Evolutionary conservation across 2,888 invertebrate genomes (phyloP), one percentile per base, ranked within the genome.

Genomic region (Campaea margaritaria): DNA sequence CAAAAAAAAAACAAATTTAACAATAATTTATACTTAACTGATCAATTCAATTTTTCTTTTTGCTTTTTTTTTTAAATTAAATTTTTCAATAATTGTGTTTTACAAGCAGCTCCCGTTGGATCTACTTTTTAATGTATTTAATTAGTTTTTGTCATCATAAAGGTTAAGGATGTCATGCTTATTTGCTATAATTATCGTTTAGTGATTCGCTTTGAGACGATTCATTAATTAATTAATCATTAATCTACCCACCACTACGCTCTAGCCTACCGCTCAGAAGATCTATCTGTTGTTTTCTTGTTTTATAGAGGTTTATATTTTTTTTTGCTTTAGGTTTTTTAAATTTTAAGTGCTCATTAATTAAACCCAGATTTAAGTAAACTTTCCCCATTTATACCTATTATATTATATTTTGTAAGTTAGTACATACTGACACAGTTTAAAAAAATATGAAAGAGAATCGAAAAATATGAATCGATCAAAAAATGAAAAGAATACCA

Each of bases 261-360:
- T 31, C 21, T 21, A 21, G 10, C 86, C 86, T 83, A 86, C 86
- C 87, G 85, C 62, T 58, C 73, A 83, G 78, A 86, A 74, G 73
- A 77, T 82, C 73, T 83, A 81, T 81, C 64, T 67, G 59, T 74
- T 76, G 70, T 78, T 79, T 55, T 77, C 75, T 69, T 72, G 74
- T 79, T 75, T 52, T 57, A 75, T 70, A 76, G 70, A 76, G 71
- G 68, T 74, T 77, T 74, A 75, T 75, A 73, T 74, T 67, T 60
- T 63, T 38, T 46, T 47, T 51, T 47, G 51, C 52, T 49, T 50
- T 51, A 52, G 51, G 43, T 47, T 13, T 45, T 38, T 52, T 36
- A 42, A 51, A 41, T 50, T 27, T 8, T 52, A 41, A 28, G 36
- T 52, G 21, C 65, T 38, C 21, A 3, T 21, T 21, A 21, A 38